Conservation (phyloP, 2,113 vertebrate species). For the Seriola aureovittata region DNA sequence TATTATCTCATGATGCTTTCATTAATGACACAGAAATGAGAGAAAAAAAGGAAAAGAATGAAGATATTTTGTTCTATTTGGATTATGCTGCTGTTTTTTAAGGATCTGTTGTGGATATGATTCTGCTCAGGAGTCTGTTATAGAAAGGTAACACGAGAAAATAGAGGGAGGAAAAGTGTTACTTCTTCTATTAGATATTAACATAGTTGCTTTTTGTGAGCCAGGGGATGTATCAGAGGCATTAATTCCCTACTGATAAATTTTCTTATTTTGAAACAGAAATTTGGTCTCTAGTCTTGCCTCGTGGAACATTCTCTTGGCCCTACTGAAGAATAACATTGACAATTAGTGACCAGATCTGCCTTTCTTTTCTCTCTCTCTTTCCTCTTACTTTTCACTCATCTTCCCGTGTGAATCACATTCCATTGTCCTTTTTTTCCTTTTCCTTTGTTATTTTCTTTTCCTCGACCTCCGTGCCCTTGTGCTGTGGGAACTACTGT, state of each 20-base stretch:
- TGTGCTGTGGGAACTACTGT: slow-evolving; percentile 74
- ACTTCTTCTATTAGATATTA: slow-evolving; percentile 40
- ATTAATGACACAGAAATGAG: background rate
- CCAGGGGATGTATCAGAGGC: slow-evolving; percentile 36
- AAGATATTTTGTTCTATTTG: background rate
- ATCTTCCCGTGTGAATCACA: slow-evolving; percentile 40
- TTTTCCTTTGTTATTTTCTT: slow-evolving; percentile 14
- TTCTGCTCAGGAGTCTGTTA: slow-evolving; percentile 63
- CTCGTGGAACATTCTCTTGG: slow-evolving; percentile 36
- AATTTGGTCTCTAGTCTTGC: slow-evolving; percentile 12
- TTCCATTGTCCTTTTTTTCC: slow-evolving; percentile 26
- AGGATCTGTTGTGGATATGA: slow-evolving; percentile 5
- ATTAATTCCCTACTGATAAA: background rate
- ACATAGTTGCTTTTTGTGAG: slow-evolving; percentile 52
- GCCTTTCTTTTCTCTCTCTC: slow-evolving; percentile 64
- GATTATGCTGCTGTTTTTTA: background rate
- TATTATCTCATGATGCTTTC: background rate
- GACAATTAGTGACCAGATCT: slow-evolving; percentile 72
- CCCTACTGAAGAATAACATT: slow-evolving; percentile 37
- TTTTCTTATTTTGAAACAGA: background rate
- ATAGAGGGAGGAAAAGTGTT: slow-evolving; percentile 19
- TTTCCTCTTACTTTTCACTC: slow-evolving; percentile 25
- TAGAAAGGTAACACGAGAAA: slow-evolving; percentile 43
- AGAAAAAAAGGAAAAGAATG: background rate
- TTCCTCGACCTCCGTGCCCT: slow-evolving; percentile 42